Percentiles rank a stretch among this genome's conserved stretches.
Evolutionary conservation across 2,113 vertebrate species (phyloP).

Genomic region (Lota lota): DNA sequence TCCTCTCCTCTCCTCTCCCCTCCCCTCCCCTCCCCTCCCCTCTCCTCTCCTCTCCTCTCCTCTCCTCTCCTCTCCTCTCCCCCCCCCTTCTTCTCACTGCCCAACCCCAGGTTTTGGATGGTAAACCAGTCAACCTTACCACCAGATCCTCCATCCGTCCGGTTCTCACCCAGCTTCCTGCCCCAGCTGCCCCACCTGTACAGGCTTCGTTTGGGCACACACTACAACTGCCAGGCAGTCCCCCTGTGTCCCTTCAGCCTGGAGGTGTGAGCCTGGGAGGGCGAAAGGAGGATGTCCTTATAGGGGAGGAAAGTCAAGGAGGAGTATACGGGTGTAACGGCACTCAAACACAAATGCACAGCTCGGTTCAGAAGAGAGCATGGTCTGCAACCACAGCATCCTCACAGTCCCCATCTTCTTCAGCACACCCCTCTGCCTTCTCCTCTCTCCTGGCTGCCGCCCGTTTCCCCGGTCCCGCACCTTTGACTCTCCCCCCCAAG

Average conservation of each 20-base stretch:
- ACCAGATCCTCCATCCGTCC: conserved; percentile 50
- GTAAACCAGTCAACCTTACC: conserved; percentile 63
- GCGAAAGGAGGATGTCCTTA: background rate
- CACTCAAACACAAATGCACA: conserved; percentile 10
- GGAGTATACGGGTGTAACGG: background rate
- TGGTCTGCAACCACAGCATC: conserved; percentile 3
- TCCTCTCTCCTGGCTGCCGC: background rate
- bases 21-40: no score
- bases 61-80: no score
- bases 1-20: no score
- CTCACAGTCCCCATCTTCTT: background rate
- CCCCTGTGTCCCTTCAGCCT: conserved; percentile 31
- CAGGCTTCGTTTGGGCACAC: conserved; percentile 1
- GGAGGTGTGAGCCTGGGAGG: conserved; percentile 3
- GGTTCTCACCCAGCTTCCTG: conserved; percentile 51
- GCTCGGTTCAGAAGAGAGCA: background rate
- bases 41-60: no score
- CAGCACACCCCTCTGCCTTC: conserved; percentile 5
- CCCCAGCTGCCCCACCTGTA: conserved; percentile 5
- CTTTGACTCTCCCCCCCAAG: conserved; percentile 42
- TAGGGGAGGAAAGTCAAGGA: background rate
- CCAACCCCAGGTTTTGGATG: conserved; percentile 62
- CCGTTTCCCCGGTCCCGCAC: background rate
- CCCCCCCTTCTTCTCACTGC: no score
- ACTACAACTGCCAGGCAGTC: conserved; percentile 5